Evolutionary conservation across 1,140 invertebrate species (phyloP).

Genomic region (Polypedilum vanderplanki): DNA sequence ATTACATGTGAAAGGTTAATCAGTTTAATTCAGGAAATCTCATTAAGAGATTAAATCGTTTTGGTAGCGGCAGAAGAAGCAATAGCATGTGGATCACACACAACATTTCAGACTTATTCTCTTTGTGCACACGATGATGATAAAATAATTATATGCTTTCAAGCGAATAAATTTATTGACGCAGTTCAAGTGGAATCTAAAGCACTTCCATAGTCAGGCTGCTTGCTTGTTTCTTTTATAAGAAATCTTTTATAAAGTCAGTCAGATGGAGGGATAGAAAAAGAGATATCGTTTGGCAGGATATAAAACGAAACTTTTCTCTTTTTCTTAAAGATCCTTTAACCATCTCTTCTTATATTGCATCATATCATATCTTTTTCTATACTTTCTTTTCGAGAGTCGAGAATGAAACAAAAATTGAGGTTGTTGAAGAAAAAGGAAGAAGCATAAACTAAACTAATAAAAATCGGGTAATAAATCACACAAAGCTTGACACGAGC

Average conservation of each 20-base stretch:
- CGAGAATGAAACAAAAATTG: neutral
- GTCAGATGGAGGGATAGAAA: too few relatives aligned
- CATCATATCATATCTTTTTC: neutral
- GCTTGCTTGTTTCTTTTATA: too few relatives aligned
- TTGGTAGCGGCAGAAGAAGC: neutral
- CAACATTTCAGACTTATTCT: neutral
- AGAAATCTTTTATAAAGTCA: too few relatives aligned
- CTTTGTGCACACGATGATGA: neutral
- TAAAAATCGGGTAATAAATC: slow-evolving; percentile 9
- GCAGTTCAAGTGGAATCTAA: neutral
- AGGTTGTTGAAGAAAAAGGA: neutral
- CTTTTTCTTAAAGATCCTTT: too few relatives aligned
- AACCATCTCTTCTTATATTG: neutral
- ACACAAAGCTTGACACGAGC: slow-evolving; percentile 23
- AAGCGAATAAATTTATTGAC: neutral
- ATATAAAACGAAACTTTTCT: neutral
- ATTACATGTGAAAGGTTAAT: neutral
- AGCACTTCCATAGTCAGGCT: too few relatives aligned
- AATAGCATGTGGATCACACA: neutral
- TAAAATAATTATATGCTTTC: neutral
- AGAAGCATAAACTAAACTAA: neutral
- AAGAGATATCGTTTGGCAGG: neutral
- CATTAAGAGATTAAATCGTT: slow-evolving; percentile 1
- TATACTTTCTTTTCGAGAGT: too few relatives aligned
- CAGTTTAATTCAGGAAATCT: neutral